A percentile compares a stretch with the other conserved stretches of the same genome.
phyloP scores from a whole-genome alignment of 1,140 invertebrate species.

The Leptinotarsa undecemlineata region DNA sequence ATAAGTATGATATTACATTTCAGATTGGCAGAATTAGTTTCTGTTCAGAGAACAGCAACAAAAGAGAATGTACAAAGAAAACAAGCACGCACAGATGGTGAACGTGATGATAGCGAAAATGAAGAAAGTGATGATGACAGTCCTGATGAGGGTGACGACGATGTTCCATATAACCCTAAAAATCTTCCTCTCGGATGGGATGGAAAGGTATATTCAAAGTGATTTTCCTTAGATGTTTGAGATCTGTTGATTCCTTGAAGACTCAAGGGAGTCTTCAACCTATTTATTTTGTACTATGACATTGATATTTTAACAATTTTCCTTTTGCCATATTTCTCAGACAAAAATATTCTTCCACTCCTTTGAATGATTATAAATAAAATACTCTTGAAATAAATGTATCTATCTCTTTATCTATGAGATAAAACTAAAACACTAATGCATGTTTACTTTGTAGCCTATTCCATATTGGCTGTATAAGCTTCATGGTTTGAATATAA shows the following conservation, averaged over 20 bases:
- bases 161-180: slow-evolving; percentile 98
- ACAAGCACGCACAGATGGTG: slow-evolving; percentile 94
- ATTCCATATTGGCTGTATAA: slow-evolving; percentile 99
- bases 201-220: slow-evolving; percentile 74
- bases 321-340: no score
- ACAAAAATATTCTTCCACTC: no score
- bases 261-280: no score
- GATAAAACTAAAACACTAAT: no score
- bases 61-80: slow-evolving; percentile 98
- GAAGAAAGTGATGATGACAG: slow-evolving; percentile 85
- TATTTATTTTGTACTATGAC: no score
- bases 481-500: slow-evolving; percentile 97
- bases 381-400: no score
- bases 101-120: slow-evolving; percentile 89
- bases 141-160: slow-evolving; percentile 85
- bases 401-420: no score
- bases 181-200: slow-evolving; percentile 99
- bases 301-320: no score
- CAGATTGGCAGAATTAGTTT: slow-evolving; percentile 79
- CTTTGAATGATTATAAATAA: no score
- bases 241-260: no score
- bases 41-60: slow-evolving; percentile 84
- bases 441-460: slow-evolving; percentile 61
- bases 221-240: no score
- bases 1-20: no score